phyloP scores from a whole-genome alignment of 2,888 invertebrate genomes.

The Nysson spinosus region DNA sequence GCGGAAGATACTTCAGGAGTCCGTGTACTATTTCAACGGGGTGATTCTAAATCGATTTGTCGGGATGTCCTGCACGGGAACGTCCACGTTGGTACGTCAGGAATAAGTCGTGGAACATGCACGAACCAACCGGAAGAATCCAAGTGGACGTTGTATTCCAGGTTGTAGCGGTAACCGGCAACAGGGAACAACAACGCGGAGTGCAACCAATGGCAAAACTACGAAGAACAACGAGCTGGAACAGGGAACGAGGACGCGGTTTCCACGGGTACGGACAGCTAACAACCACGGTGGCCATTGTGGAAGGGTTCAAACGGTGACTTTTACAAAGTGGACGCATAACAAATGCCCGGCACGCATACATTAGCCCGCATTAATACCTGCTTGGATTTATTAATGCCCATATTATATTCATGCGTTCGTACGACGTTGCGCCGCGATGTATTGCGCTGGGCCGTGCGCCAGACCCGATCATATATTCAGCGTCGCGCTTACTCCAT shows the following conservation, averaged over 20 bases:
- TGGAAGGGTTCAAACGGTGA: constrained; percentile 46
- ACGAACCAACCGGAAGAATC: constrained; percentile 35
- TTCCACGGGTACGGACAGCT: constrained; percentile 43
- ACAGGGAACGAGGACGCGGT: constrained; percentile 14
- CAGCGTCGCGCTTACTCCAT: constrained; percentile 69
- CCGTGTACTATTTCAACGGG: constrained; percentile 19
- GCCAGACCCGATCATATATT: constrained; percentile 69
- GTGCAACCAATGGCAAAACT: constrained; percentile 14
- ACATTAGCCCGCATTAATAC: constrained; percentile 75
- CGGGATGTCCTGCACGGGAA: constrained; percentile 41
- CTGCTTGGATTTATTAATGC: constrained; percentile 75
- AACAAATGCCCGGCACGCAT: constrained; percentile 73
- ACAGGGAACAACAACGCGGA: not conserved
- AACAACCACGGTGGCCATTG: constrained; percentile 61
- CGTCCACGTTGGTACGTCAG: constrained; percentile 22
- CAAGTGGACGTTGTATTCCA: not conserved
- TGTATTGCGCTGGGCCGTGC: constrained; percentile 44
- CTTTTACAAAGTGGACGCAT: constrained; percentile 70
- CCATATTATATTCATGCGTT: constrained; percentile 73
- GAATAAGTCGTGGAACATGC: constrained; percentile 25
- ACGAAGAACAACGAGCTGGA: no score
- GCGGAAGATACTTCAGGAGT: constrained; percentile 8
- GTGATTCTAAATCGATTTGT: constrained; percentile 62
- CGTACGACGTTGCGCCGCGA: constrained; percentile 49
- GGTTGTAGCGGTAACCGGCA: constrained; percentile 12